Conservation (phyloP, 2,888 invertebrate genomes). For the Lamproptera curius region DNA sequence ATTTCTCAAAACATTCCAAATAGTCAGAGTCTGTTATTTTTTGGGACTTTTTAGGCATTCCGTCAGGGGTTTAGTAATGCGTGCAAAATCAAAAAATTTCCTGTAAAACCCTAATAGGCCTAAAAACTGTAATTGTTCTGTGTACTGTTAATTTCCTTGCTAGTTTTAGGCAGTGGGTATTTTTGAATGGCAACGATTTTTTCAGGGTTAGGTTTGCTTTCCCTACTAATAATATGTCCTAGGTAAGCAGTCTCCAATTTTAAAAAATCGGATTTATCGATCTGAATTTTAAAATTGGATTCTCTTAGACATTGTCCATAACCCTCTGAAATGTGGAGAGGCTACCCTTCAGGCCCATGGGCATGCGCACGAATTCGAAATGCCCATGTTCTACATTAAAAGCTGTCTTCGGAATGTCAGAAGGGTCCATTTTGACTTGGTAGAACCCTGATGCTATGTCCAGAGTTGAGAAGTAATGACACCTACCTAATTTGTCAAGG, state of each 20-base stretch:
- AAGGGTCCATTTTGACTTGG: background rate
- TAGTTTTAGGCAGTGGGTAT: slow-evolving; percentile 11
- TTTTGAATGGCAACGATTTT: slow-evolving; percentile 1
- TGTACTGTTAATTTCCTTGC: slow-evolving; percentile 9
- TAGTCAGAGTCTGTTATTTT: background rate
- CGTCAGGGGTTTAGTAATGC: slow-evolving; percentile 14
- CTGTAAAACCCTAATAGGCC: slow-evolving; percentile 12
- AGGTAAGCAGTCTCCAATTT: background rate
- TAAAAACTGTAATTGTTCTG: slow-evolving; percentile 8
- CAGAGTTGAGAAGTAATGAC: background rate
- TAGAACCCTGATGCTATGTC: background rate
- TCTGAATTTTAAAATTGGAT: slow-evolving; percentile 22
- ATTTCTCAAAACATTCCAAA: slow-evolving; percentile 10
- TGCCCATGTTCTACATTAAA: slow-evolving; percentile 32
- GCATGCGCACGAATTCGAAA: slow-evolving; percentile 33
- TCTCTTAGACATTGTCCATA: slow-evolving; percentile 27
- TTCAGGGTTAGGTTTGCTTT: slow-evolving; percentile 18
- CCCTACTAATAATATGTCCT: background rate
- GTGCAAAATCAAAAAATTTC: slow-evolving; percentile 17
- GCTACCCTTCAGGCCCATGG: slow-evolving; percentile 30
- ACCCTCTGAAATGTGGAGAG: slow-evolving; percentile 34
- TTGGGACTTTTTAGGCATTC: slow-evolving; percentile 9
- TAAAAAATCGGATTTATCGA: slow-evolving; percentile 9
- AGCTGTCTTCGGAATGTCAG: slow-evolving; percentile 26
- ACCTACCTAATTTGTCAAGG: background rate